A percentile compares a stretch with the other conserved stretches of the same genome.
These are phyloP conservation scores for Hemistola chrysoprasaria DNA, from an alignment of 2,888 invertebrate species.

Conservation along the genomic window DNA sequence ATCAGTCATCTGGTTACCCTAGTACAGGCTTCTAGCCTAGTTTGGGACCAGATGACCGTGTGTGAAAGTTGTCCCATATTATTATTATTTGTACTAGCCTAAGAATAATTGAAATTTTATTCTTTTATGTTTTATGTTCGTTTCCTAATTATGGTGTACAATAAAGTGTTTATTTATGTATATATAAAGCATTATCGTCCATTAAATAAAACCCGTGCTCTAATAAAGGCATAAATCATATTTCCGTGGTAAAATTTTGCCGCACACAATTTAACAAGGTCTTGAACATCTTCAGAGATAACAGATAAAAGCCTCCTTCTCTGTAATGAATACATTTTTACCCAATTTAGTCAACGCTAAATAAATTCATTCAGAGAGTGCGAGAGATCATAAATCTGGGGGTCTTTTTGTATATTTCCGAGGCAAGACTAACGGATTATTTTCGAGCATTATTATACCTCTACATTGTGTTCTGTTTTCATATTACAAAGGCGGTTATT, in stretches of 20 bases:
- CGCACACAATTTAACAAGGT: slow-evolving; percentile 6
- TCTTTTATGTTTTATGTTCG: no score
- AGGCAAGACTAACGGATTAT: slow-evolving; percentile 53
- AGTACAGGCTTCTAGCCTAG: no score
- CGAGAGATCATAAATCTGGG: slow-evolving; percentile 52
- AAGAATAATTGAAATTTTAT: no score
- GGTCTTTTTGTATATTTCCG: slow-evolving; percentile 57
- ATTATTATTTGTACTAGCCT: no score
- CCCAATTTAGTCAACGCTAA: slow-evolving; percentile 53
- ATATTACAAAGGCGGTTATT: slow-evolving; percentile 35
- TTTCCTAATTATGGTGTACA: no score
- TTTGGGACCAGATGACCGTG: no score
- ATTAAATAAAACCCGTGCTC: no score
- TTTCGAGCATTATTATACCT: slow-evolving; percentile 47
- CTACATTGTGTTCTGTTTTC: slow-evolving; percentile 49
- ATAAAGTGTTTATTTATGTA: no score
- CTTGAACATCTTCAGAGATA: slow-evolving; percentile 10
- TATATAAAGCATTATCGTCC: no score
- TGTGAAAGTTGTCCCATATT: no score
- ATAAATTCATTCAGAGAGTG: slow-evolving; percentile 58
- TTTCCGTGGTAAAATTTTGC: slow-evolving; percentile 14
- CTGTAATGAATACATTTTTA: slow-evolving; percentile 46
- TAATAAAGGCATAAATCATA: slow-evolving; percentile 9
- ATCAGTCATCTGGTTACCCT: no score
- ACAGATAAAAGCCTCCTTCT: slow-evolving; percentile 22